Percentiles rank a stretch among this genome's conserved stretches.
Evolutionary conservation across 2,888 invertebrate species (phyloP).

Genomic region (Microctonus brassicae): DNA sequence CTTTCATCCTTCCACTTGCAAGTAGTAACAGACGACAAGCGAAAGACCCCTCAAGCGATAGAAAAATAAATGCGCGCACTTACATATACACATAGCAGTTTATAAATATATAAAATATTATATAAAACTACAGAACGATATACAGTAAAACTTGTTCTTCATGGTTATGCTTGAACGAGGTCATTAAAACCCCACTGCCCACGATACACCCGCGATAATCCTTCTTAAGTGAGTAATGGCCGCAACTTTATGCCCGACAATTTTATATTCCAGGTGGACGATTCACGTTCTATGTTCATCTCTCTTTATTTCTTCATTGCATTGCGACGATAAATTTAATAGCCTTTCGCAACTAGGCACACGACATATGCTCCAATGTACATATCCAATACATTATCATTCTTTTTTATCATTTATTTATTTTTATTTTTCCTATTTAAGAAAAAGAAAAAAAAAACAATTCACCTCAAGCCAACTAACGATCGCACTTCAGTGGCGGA

Average conservation of each 20-base stretch:
- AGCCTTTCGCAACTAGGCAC: conserved; percentile 35
- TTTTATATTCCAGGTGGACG: conserved; percentile 32
- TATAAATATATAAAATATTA: background rate
- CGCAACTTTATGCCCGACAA: conserved; percentile 29
- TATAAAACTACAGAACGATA: background rate
- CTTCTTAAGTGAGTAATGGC: conserved; percentile 34
- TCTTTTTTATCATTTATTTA: too few species aligned
- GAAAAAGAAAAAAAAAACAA: too few species aligned
- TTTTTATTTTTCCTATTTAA: too few species aligned
- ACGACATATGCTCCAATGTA: too few species aligned
- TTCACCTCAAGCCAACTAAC: background rate
- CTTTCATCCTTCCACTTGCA: conserved; percentile 48
- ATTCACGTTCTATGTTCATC: background rate
- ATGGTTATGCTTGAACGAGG: conserved; percentile 2
- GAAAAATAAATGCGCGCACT: background rate
- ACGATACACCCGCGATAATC: conserved; percentile 38
- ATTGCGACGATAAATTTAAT: conserved; percentile 33
- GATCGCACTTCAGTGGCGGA: background rate
- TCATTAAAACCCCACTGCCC: conserved; percentile 32
- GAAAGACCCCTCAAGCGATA: background rate
- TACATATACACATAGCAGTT: background rate
- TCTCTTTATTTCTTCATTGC: conserved; percentile 4
- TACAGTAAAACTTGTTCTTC: background rate
- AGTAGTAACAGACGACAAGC: conserved; percentile 41
- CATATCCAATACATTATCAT: background rate